Evolutionary conservation across 2,113 vertebrate species (phyloP).

Genomic region (Camelus bactrianus): DNA sequence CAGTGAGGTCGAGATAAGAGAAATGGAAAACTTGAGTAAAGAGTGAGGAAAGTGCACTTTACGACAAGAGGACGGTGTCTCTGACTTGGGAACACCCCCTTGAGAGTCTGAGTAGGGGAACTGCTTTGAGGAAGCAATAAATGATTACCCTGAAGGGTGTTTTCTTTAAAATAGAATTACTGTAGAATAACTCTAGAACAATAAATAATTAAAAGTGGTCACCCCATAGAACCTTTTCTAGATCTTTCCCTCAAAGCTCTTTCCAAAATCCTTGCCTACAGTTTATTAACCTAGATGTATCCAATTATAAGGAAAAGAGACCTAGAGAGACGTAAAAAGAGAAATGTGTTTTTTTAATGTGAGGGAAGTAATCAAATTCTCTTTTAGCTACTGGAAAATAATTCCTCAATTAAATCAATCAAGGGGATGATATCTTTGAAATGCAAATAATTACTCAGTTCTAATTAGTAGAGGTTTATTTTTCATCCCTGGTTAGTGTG

Average conservation of each 20-base stretch:
- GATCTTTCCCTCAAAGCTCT: not conserved
- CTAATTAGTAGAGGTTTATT: not conserved
- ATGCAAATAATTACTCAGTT: not conserved
- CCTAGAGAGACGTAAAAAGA: not conserved
- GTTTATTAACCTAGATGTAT: not conserved
- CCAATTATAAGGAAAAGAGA: not conserved
- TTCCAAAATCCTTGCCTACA: not conserved
- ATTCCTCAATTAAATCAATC: not conserved
- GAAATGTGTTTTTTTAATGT: not conserved
- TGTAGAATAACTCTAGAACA: not conserved
- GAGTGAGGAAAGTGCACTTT: not conserved
- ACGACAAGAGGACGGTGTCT: not conserved
- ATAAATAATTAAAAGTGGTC: not conserved
- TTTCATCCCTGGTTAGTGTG: not conserved
- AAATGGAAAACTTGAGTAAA: constrained; percentile 25
- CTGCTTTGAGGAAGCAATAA: not conserved
- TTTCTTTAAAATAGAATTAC: constrained; percentile 13
- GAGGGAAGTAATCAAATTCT: not conserved
- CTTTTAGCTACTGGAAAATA: not conserved
- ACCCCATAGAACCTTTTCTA: not conserved
- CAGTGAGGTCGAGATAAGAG: not conserved
- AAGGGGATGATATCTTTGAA: not conserved
- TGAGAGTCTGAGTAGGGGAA: not conserved
- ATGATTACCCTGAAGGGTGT: not conserved
- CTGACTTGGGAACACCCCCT: not conserved